Conservation (phyloP, 2,797 vertebrate genomes). For the Peromyscus attwateri region DNA sequence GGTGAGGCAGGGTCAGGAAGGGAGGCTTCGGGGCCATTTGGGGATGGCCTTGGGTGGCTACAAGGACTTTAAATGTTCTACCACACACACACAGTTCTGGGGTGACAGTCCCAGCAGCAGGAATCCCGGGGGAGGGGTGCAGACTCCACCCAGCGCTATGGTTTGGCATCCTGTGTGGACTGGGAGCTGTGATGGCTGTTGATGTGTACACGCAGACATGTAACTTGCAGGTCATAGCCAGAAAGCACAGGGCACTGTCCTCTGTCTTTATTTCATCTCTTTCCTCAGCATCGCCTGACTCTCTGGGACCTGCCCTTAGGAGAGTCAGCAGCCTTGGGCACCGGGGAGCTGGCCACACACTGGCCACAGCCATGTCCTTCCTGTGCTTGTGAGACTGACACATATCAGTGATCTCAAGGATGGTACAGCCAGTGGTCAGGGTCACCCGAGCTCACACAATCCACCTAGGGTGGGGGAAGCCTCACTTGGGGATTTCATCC, state of each 20-base stretch:
- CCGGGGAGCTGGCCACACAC: background rate
- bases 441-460: background rate
- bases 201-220: background rate
- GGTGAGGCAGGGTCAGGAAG: too few species aligned
- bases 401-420: background rate
- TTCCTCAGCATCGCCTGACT: fast-evolving
- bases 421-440: too few species aligned
- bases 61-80: too few species aligned
- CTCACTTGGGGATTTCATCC: background rate
- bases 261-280: background rate
- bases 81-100: background rate
- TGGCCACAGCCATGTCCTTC: background rate
- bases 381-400: background rate
- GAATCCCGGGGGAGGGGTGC: background rate
- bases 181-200: background rate
- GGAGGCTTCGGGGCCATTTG: background rate
- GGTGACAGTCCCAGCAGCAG: background rate
- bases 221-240: background rate
- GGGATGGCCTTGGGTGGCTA: background rate
- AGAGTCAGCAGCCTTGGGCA: background rate
- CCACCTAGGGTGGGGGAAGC: background rate
- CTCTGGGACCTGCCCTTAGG: background rate
- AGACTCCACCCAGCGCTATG: background rate
- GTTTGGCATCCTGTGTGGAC: fast-evolving
- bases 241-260: fast-evolving